A percentile compares a stretch with the other conserved stretches of the same genome.
Evolutionary conservation across 2,888 invertebrate species (phyloP).

Genomic region (Chaitophorus viminalis): DNA sequence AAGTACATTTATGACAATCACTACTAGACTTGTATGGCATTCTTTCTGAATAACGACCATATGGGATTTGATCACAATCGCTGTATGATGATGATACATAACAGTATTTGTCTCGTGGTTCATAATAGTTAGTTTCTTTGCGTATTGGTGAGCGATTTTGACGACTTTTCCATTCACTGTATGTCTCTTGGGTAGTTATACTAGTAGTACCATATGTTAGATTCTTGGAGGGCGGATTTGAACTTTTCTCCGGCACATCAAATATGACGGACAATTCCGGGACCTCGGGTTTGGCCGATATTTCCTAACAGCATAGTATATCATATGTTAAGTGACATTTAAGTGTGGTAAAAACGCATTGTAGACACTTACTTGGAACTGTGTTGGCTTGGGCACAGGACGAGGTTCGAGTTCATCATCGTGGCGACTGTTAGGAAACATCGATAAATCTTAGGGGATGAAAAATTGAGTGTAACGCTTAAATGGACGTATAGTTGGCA

Average conservation of each 20-base stretch:
- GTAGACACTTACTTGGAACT: slow-evolving; percentile 56
- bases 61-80: slow-evolving; percentile 44
- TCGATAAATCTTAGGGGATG: not conserved
- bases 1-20: slow-evolving; percentile 37
- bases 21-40: slow-evolving; percentile 8
- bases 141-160: slow-evolving; percentile 35
- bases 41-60: slow-evolving; percentile 26
- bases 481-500: not conserved
- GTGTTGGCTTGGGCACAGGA: slow-evolving; percentile 55
- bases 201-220: not conserved
- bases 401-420: slow-evolving; percentile 62
- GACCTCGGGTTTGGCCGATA: slow-evolving; percentile 59
- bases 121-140: slow-evolving; percentile 38
- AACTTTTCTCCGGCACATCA: slow-evolving; percentile 43
- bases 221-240: not conserved
- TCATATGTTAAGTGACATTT: not conserved
- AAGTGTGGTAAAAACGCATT: not conserved
- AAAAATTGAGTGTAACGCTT: not conserved
- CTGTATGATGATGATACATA: slow-evolving; percentile 26
- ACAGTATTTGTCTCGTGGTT: slow-evolving; percentile 31
- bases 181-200: slow-evolving; percentile 40
- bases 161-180: slow-evolving; percentile 55
- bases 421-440: slow-evolving; percentile 25
- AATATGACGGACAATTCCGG: slow-evolving; percentile 63
- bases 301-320: slow-evolving; percentile 58